Percentiles rank a stretch among this genome's conserved stretches.
Evolutionary conservation across 2,888 invertebrate genomes (phyloP).

Genomic region (Anthophora plumipes): DNA sequence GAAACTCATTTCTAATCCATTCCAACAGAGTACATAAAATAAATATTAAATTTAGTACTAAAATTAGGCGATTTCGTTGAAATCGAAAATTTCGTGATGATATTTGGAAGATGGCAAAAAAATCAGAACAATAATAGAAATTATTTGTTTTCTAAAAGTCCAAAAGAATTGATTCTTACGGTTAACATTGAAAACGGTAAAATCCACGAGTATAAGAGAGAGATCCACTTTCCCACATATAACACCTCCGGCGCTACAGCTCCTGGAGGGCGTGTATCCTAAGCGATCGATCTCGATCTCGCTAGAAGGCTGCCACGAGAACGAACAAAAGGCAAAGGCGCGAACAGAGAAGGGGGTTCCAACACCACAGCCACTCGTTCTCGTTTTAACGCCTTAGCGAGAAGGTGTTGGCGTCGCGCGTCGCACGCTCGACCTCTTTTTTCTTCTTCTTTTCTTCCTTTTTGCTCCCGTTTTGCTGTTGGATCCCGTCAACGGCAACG

Average conservation of each 20-base stretch:
- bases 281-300: slow-evolving; percentile 60
- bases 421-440: slow-evolving; percentile 69
- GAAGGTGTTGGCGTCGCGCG: slow-evolving; percentile 75
- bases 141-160: too few species aligned
- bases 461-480: slow-evolving; percentile 24
- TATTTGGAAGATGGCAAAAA: too few species aligned
- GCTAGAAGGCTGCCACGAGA: slow-evolving; percentile 30
- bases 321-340: slow-evolving; percentile 47
- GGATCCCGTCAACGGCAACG: too few species aligned
- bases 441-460: slow-evolving; percentile 44
- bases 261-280: slow-evolving; percentile 5
- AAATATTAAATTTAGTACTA: too few species aligned
- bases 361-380: slow-evolving; percentile 20
- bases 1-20: too few species aligned
- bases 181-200: too few species aligned
- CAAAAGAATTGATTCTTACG: too few species aligned
- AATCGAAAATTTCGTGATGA: too few species aligned
- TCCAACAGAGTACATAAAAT: too few species aligned
- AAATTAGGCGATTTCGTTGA: too few species aligned
- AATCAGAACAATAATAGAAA: too few species aligned
- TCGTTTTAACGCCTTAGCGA: slow-evolving; percentile 58
- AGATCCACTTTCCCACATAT: slow-evolving; percentile 22
- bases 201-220: too few species aligned
- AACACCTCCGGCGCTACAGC: slow-evolving; percentile 5
- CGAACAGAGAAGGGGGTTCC: not conserved